Evolutionary conservation across 2,888 invertebrate species (phyloP), one percentile per base, ranked within the genome.

Genomic region (Cacoxenus indagator): DNA sequence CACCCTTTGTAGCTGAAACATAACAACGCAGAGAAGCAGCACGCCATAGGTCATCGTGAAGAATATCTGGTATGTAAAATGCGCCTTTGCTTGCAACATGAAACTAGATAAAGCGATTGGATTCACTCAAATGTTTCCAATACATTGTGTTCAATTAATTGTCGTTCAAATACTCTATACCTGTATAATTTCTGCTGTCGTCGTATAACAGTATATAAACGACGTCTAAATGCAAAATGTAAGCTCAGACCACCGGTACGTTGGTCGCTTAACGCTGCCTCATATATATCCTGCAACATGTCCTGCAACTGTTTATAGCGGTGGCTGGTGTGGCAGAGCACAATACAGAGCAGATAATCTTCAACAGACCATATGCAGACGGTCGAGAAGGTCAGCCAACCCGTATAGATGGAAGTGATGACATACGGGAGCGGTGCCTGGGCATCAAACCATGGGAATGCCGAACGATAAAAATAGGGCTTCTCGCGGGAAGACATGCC

Each of bases 401-500:
- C 65, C 9, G 68, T 67, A 24, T 70, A 72, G 9, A 70, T 22
- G 22, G 65, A 54, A 9, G 72, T 72, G 46, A 70, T 54, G 55
- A 69, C 61, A 46, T 67, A 72, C 14, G 67, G 43, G 29, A 62
- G 24, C 5, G 75, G 73, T 6, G 61, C 71, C 51, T 77, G 76
- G 6, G 76, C 73, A 14, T 77, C 73, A 46, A 76, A 76, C 45
- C 51, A 59, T 3, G 54, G 64, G 59, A 76, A 75, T 8, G 71
- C n/a, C 75, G 74, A 72, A 17, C 71, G 71, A 64, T 73, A 76
- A 43, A 76, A 67, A 26, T 73, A 75, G 0, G 76, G 75, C n/a
- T 77, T 77, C 0, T 67, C 45, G 0, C 37, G 68, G 5, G 74
- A 74, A 31, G 46, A 17, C 65, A 72, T 14, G 14, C 57, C 66